Evolutionary conservation across 2,797 vertebrate genomes (phyloP), one percentile per base, ranked within the genome.

Genomic region (Telmatherina bonti): DNA sequence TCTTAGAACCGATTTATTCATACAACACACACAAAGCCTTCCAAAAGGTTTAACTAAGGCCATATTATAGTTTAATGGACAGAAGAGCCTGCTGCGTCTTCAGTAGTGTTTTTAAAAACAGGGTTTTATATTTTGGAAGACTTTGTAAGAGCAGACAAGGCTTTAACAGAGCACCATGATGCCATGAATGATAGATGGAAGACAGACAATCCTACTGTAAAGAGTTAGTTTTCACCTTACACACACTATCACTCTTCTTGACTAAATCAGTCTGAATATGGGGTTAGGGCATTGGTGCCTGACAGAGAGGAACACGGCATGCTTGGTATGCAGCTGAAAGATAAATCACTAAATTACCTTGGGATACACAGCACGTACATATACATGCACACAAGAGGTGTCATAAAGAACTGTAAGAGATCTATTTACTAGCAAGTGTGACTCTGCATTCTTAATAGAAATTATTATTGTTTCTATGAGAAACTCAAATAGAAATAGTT

Each of bases 211-310:
- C 29, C 27, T 66, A 77, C 66, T 62, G 76, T 66, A 68, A 91
- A 76, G 85, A 89, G 88, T 93, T 92, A 69, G 89, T 93, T 92
- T 91, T 93, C 89, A 93, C 90, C 90, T 91, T 88, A 85, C 91
- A 88, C 85, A 84, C 78, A 58, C 67, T 88, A 92, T 93, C 89
- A 73, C 66, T 93, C 92, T 92, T 92, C 75, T 77, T 91, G 91
- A 92, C 84, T 89, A 88, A 93, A 91, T 89, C 72, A 20, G 64
- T 49, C 86, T 70, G 76, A 59, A 81, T 78, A 73, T 76, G 73
- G 49, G 70, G 78, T 85, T 90, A 87, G 79, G 81, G 81, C 49
- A 26, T 54, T 30, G 51, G 69, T 41, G 76, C 62, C 62, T 81
- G 62, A 77, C 59, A 71, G 64, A 67, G 52, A 71, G 31, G 45